These are phyloP conservation scores for Eupithecia abbreviata DNA, from an alignment of 2,888 invertebrate species.

Conservation along the genomic window DNA sequence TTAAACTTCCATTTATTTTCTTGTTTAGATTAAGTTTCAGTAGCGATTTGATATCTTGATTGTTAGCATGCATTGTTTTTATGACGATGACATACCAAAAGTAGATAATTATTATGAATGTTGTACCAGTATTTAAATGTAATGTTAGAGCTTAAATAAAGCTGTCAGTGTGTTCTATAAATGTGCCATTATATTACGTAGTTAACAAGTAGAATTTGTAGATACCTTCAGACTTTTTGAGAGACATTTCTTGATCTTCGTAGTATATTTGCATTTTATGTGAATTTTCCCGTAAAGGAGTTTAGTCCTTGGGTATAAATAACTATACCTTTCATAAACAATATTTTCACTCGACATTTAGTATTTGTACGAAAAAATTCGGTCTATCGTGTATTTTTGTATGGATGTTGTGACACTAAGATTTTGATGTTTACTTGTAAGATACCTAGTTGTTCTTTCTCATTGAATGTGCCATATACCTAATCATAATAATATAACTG, in stretches of 20 bases:
- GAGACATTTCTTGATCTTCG: constrained; percentile 53
- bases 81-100: background rate
- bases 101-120: constrained; percentile 14
- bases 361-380: constrained; percentile 34
- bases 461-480: constrained; percentile 57
- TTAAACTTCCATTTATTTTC: constrained; percentile 26
- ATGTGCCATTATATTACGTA: constrained; percentile 63
- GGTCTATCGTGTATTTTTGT: constrained; percentile 67
- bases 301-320: background rate
- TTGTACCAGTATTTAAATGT: constrained; percentile 36
- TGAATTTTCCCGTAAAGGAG: constrained; percentile 18
- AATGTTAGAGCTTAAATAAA: constrained; percentile 54
- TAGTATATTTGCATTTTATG: constrained; percentile 46
- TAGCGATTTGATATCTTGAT: constrained; percentile 19
- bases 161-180: constrained; percentile 66
- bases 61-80: constrained; percentile 16
- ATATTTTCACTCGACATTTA: constrained; percentile 16
- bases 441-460: constrained; percentile 40
- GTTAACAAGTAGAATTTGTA: constrained; percentile 43
- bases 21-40: constrained; percentile 18
- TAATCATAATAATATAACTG: constrained; percentile 26
- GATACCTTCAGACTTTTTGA: constrained; percentile 43
- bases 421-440: constrained; percentile 39
- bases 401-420: constrained; percentile 57
- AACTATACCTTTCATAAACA: constrained; percentile 8